A percentile compares a stretch with the other conserved stretches of the same genome.
These are phyloP conservation scores for Rhingia campestris DNA, from an alignment of 2,888 invertebrate genomes.

Conservation along the genomic window DNA sequence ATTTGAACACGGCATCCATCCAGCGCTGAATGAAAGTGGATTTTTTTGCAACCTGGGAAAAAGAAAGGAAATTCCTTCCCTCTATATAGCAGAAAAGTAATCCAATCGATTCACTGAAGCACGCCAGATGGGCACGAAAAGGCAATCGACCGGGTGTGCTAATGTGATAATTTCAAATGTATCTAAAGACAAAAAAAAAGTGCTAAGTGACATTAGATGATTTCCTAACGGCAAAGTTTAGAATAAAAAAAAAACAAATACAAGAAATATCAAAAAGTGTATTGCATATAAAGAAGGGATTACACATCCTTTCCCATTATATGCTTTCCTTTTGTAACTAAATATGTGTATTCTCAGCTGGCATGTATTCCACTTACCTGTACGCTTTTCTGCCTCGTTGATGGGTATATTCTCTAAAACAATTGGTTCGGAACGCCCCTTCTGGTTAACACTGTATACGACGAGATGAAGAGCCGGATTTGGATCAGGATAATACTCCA, in stretches of 20 bases:
- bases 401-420: constrained; percentile 93
- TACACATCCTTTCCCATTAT: constrained; percentile 52
- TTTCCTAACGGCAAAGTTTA: constrained; percentile 46
- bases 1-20: constrained; percentile 70
- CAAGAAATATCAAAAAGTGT: constrained; percentile 27
- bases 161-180: constrained; percentile 62
- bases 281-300: constrained; percentile 43
- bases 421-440: constrained; percentile 92
- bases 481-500: constrained; percentile 82
- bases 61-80: constrained; percentile 2
- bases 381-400: constrained; percentile 92
- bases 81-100: neutral
- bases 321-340: neutral
- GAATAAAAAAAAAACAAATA: neutral
- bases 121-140: constrained; percentile 43
- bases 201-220: constrained; percentile 67
- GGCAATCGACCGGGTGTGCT: constrained; percentile 34
- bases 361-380: constrained; percentile 85
- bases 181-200: constrained; percentile 36
- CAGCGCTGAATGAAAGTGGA: constrained; percentile 71
- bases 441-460: constrained; percentile 92
- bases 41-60: constrained; percentile 43
- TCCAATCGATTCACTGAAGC: constrained; percentile 12
- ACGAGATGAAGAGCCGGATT: constrained; percentile 89
- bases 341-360: neutral